phyloP scores from a whole-genome alignment of 2,113 vertebrate species.

The Albula goreensis region DNA sequence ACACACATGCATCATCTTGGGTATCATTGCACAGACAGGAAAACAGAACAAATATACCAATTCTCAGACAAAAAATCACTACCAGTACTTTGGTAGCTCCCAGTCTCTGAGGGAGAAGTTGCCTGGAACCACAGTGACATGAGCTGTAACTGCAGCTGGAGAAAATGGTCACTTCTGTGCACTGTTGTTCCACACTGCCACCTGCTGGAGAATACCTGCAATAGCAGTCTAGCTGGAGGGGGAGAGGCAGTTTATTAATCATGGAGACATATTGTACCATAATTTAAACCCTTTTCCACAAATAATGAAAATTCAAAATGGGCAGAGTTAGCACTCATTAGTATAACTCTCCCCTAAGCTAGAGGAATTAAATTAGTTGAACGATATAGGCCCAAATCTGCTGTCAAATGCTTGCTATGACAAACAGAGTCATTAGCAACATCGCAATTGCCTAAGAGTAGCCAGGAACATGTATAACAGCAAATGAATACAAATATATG shows the following conservation, averaged over 20 bases:
- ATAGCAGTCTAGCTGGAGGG: conserved; percentile 7
- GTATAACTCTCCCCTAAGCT: conserved; percentile 5
- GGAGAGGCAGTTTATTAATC: not conserved
- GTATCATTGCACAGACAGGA: not conserved
- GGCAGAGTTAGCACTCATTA: conserved; percentile 8
- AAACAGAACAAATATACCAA: not conserved
- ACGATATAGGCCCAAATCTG: not conserved
- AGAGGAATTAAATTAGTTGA: conserved; percentile 9
- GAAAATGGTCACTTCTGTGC: not conserved
- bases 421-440: not conserved
- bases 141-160: not conserved
- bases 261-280: not conserved
- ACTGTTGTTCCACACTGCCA: conserved; percentile 20
- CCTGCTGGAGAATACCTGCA: not conserved
- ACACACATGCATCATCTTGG: too few relatives aligned
- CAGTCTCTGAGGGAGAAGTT: not conserved
- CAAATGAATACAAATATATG: not conserved
- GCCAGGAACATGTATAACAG: not conserved
- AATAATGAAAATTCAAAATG: not conserved
- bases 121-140: not conserved
- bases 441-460: not conserved
- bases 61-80: not conserved
- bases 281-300: conserved; percentile 4
- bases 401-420: not conserved
- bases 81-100: not conserved